Base-by-base conservation (phyloP, 2,888 invertebrate species). In the Trilocha varians region DNA sequence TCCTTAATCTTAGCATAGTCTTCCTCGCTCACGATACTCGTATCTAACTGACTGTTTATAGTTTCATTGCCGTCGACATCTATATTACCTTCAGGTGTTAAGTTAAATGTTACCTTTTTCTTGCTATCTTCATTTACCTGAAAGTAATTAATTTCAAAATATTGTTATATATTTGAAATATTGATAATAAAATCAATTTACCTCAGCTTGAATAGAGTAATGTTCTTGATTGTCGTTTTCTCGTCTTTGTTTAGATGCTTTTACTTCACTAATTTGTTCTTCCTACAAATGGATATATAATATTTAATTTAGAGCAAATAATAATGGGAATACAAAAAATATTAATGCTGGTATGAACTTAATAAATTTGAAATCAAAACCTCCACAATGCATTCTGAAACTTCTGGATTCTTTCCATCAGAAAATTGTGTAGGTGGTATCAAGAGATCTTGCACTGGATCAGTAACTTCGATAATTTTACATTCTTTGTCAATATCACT, bases 391-490 rank as follows among this genome's bases (percentile, higher is more conserved):
- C n/a, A n/a, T n/a, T n/a, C n/a, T n/a, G n/a, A 25, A 25, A 25
- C 25, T 11, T 25, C 2, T 25, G 25, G 0, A 1, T 5, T 11
- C 25, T 25, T 25, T 9, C 52, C 47, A 48, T 82, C 83, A 46
- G 72, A 42, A 47, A 78, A 83, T 46, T 73, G 77, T 32, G 76
- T 60, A 6, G 82, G 82, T 32, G 83, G 82, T 40, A 66, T 50
- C 34, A 82, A 41, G 39, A 70, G 54, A 44, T 55, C 52, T 16
- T 64, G 43, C 9, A 13, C 4, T 32, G 32, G 16, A 15, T 36
- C 34, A 14, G 35, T 35, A 17, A 34, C 35, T 8, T 40, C 15
- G 4, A 40, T 15, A n/a, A n/a, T 33, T 15, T 32, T 38, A 9
- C 11, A 11, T 32, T 43, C 36, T 13, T 35, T 34, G 2, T 16